Base-by-base conservation (phyloP, 2,888 invertebrate genomes). In the Panzeria rudis region DNA sequence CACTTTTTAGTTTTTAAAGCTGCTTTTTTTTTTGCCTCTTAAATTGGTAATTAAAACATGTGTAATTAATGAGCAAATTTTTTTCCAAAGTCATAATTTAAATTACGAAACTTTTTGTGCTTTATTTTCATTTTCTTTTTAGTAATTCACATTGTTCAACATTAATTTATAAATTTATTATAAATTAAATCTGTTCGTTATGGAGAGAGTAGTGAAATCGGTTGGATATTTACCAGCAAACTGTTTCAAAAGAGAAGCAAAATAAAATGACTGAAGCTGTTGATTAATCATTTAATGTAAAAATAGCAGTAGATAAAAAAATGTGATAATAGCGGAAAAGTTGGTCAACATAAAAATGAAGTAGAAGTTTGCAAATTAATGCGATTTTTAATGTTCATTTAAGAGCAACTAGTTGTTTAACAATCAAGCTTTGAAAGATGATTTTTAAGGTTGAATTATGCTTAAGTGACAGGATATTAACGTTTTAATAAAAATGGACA, bases 31-130 rank as follows among this genome's bases (percentile, higher is more conserved):
- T 32, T 0, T 71, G 11, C 8, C 25, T 50, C 23, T 79, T 69
- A 52, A 85, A 85, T 83, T 83, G 64, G 82, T 85, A 79, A 85
- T 85, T 85, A 85, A 83, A 85, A 83, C 83, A 85, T 83, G 85
- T 85, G 85, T 83, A 85, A 82, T 85, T 85, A 83, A 85, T 82
- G 83, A 64, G 75, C 78, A 64, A 17, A n/a, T n/a, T 41, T 56
- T 50, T 64, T 77, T 77, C 23, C 32, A 64, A 62, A 85, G 84
- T 78, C 84, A 85, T 82, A 85, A 85, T 85, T 78, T 78, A 83
- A 85, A 85, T 79, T 82, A 64, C 25, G 17, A 83, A 85, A 83
- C 56, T 85, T 82, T 83, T 61, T 17, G 29, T 52, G 52, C 68
- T 72, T 41, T 61, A 79, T 69, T 73, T 79, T 25, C 29, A 59